Evolutionary conservation across 1,140 invertebrate genomes (phyloP), one percentile per base, ranked within the genome.

Genomic region (Papilio glaucus): DNA sequence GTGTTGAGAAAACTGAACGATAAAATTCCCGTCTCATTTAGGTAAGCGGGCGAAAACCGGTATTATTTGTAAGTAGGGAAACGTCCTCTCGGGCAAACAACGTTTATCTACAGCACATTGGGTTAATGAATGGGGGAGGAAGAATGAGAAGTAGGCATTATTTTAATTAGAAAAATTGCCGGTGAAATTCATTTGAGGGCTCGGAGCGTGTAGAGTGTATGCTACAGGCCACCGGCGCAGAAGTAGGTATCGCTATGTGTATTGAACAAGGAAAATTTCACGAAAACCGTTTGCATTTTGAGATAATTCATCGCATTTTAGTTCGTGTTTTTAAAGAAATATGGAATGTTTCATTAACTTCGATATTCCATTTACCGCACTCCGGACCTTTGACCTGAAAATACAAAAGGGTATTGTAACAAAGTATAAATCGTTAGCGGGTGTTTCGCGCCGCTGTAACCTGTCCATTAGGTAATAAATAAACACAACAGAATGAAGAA

Each of bases 161-260:
- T 92, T 93, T 90, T 93, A 93, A 93, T 93, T 93, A 92, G 88
- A 90, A 90, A 91, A 87, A 92, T 90, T 87, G 81, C 83, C 78
- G 75, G 73, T 77, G 71, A 72, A 79, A 53, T 74, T 74, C 75
- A 79, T 74, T 53, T 69, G 77, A 67, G 75, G 77, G 75, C 73
- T 71, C 61, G 76, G 73, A 73, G 81, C 73, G 69, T 69, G 67
- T 69, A 69, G 67, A 69, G 67, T 69, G 67, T 69, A 69, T 69
- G 67, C 42, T 69, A 49, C 67, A 69, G 67, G 67, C 41, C 45
- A 69, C 13, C 42, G 29, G n/a, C 42, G 45, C 67, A 69, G 37
- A 65, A 65, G 67, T n/a, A n/a, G n/a, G n/a, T 69, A 69, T 29
- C 41, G 33, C 41, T 69, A 15, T 29, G 53, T 49, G 53, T 53